phyloP scores from a whole-genome alignment of 2,113 vertebrate species.

The Natator depressus region DNA sequence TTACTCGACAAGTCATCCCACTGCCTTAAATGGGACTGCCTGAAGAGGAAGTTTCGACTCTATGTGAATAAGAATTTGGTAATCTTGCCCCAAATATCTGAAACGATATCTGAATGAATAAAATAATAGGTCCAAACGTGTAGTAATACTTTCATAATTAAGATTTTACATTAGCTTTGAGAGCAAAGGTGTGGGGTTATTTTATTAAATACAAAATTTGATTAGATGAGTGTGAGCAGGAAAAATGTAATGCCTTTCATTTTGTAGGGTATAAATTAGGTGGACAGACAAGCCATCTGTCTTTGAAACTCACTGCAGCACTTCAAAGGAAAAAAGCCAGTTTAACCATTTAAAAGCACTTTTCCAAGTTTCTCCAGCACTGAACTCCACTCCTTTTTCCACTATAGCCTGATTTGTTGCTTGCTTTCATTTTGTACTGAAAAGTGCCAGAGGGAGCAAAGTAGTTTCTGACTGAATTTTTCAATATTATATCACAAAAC shows the following conservation, averaged over 20 bases:
- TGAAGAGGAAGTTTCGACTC: neutral
- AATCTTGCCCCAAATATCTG: neutral
- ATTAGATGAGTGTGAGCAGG: neutral
- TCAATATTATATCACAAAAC: constrained; percentile 55
- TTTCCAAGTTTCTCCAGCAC: constrained; percentile 50
- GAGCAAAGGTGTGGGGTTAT: neutral
- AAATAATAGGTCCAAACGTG: neutral
- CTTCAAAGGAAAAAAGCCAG: constrained; percentile 50
- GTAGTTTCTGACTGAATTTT: constrained; percentile 26
- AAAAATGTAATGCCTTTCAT: neutral
- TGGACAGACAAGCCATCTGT: constrained; percentile 3
- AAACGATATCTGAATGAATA: neutral
- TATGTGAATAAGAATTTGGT: neutral
- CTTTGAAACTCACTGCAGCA: constrained; percentile 34
- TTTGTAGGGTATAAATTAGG: constrained; percentile 24
- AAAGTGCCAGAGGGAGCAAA: constrained; percentile 49
- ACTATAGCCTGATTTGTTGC: constrained; percentile 7
- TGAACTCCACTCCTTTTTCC: constrained; percentile 26
- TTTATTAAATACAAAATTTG: neutral
- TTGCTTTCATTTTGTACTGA: constrained; percentile 7
- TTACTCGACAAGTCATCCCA: neutral
- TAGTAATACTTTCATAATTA: neutral
- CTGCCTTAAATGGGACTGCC: neutral
- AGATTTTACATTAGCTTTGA: neutral
- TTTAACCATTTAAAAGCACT: constrained; percentile 60